Evolutionary conservation across 1,140 invertebrate genomes (phyloP).

Genomic region (Drosophila sechellia): DNA sequence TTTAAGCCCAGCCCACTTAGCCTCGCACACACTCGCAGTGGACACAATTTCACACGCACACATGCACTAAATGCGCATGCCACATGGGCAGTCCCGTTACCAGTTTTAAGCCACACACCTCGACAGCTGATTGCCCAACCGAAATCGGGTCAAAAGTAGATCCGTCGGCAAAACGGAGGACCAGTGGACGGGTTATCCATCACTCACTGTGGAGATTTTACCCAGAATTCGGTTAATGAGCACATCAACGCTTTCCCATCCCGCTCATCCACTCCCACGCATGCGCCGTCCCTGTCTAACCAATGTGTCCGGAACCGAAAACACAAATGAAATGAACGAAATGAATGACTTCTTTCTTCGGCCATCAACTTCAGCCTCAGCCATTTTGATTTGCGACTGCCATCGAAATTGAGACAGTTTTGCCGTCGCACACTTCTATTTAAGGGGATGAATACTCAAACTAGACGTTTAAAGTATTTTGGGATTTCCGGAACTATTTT

Average conservation of each 20-base stretch:
- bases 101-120: slow-evolving; percentile 74
- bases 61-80: slow-evolving; percentile 49
- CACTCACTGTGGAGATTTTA: slow-evolving; percentile 25
- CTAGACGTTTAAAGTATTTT: background rate
- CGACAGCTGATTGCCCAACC: slow-evolving; percentile 28
- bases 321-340: slow-evolving; percentile 55
- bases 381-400: slow-evolving; percentile 78
- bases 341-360: slow-evolving; percentile 79
- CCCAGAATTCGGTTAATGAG: slow-evolving; percentile 44
- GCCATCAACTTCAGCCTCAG: slow-evolving; percentile 74
- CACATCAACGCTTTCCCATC: slow-evolving; percentile 47
- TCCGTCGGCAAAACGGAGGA: background rate
- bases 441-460: background rate
- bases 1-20: slow-evolving; percentile 76
- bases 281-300: slow-evolving; percentile 65
- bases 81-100: slow-evolving; percentile 71
- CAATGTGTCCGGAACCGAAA: slow-evolving; percentile 19
- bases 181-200: slow-evolving; percentile 28
- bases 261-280: slow-evolving; percentile 57
- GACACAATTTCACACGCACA: slow-evolving; percentile 26
- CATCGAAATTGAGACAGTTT: slow-evolving; percentile 28
- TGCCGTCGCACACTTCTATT: slow-evolving; percentile 19
- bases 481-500: too few relatives aligned
- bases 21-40: slow-evolving; percentile 17
- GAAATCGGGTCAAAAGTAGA: slow-evolving; percentile 8